A percentile compares a stretch with the other conserved stretches of the same genome.
phyloP scores from a whole-genome alignment of 2,797 vertebrate species.

The Paramormyrops hopkinsi region DNA sequence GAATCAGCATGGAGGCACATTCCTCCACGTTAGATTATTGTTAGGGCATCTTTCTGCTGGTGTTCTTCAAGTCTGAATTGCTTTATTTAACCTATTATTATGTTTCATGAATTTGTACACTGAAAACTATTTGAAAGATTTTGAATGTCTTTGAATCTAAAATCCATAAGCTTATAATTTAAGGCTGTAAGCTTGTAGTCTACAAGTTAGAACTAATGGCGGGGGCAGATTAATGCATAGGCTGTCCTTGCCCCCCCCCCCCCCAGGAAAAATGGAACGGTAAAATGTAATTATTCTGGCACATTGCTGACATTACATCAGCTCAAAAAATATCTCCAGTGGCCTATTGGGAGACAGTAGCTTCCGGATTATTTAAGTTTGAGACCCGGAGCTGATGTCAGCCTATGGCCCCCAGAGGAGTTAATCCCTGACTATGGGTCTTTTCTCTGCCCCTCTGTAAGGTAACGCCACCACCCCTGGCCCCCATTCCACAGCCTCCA shows the following conservation, averaged over 20 bases:
- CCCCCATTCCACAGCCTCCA: conserved; percentile 60
- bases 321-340: not conserved
- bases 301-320: not conserved
- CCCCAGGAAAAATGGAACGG: not conserved
- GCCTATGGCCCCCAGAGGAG: not conserved
- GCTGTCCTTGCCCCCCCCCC: not conserved
- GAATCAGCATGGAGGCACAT: not conserved
- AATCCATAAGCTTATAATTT: not conserved
- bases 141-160: not conserved
- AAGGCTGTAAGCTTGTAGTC: not conserved
- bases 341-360: not conserved
- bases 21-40: not conserved
- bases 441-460: conserved; percentile 36
- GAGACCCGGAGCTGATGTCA: not conserved
- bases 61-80: not conserved
- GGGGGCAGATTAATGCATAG: not conserved
- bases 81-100: not conserved
- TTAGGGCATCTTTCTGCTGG: not conserved
- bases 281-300: not conserved
- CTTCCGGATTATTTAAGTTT: not conserved
- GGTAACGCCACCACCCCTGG: conserved; percentile 50
- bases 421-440: not conserved
- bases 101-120: not conserved
- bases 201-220: not conserved
- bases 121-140: not conserved